Evolutionary conservation across 2,113 vertebrate genomes (phyloP).

Genomic region (Pituophis catenifer): DNA sequence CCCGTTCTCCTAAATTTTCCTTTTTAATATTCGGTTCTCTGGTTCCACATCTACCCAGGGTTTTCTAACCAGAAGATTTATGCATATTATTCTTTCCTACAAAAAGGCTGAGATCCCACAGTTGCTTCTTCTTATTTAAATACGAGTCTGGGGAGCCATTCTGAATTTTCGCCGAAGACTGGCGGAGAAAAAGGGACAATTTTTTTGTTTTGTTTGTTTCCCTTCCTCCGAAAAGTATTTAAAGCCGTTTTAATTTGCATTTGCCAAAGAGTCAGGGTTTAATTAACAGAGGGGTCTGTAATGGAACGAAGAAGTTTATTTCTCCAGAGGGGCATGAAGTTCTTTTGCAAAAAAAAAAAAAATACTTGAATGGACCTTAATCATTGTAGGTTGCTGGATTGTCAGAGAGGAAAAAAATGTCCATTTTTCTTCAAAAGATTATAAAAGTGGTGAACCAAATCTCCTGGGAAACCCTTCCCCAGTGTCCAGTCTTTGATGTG

Average conservation of each 20-base stretch:
- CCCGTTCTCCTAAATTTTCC: neutral
- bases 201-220: no score
- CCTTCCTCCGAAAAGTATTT: neutral
- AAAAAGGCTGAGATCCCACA: no score
- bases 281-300: neutral
- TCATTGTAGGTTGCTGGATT: neutral
- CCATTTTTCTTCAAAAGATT: neutral
- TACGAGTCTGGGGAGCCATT: neutral
- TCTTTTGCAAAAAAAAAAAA: neutral
- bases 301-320: neutral
- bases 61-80: neutral
- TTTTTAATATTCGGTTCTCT: neutral
- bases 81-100: neutral
- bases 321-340: neutral
- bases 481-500: no score
- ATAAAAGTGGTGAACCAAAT: neutral
- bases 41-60: neutral
- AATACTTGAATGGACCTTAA: neutral
- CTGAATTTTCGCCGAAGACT: neutral
- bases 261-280: neutral
- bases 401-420: no score
- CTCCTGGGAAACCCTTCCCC: neutral
- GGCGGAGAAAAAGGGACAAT: neutral
- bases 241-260: neutral
- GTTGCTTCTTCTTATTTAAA: neutral